Evolutionary conservation across 2,888 invertebrate genomes (phyloP), one percentile per base, ranked within the genome.

Genomic region (Tachina lurida): DNA sequence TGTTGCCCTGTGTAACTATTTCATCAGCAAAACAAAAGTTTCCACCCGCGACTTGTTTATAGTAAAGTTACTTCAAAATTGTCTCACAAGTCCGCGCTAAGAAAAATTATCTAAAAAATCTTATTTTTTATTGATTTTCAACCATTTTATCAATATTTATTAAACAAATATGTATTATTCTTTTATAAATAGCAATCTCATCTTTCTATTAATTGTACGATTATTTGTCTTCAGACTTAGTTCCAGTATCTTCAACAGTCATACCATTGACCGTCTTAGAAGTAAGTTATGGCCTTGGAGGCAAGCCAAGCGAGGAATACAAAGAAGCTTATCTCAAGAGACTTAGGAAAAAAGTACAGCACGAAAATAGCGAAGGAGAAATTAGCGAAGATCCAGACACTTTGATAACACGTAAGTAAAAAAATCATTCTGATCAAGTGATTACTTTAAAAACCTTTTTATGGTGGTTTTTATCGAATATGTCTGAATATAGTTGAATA

Each of bases 211-310:
- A 2, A 31, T 31, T 31, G 31, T 31, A 31, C 31, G 31, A 3
- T 31, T 10, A 60, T 10, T 19, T 17, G 2, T 17, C 3, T 60
- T 73, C 90, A 95, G 95, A 95, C 91, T 93, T 95, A 89, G 93
- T 95, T 71, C 93, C 95, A 10, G 94, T 95, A n/a, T 95, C 95
- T 0, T 95, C 95, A 4, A 95, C 95, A 15, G 95, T 95, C 9
- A 95, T 95, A 87, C 95, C 95, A 3, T 90, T 95, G 49, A 94
- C 95, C 3, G 94, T 94, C 58, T 94, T 95, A 89, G 94, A 94
- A 91, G 94, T 95, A 10, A 94, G 94, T 87, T 94, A 94, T 88
- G 94, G 94, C 8, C 90, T 94, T 74, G 94, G 93, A 43, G 93
- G 93, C 15, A 91, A 92, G 47, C 92, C 93, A 52, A 92, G 92